Conservation (phyloP, 1,140 invertebrate genomes). For the Drosophila pseudoananassae region DNA sequence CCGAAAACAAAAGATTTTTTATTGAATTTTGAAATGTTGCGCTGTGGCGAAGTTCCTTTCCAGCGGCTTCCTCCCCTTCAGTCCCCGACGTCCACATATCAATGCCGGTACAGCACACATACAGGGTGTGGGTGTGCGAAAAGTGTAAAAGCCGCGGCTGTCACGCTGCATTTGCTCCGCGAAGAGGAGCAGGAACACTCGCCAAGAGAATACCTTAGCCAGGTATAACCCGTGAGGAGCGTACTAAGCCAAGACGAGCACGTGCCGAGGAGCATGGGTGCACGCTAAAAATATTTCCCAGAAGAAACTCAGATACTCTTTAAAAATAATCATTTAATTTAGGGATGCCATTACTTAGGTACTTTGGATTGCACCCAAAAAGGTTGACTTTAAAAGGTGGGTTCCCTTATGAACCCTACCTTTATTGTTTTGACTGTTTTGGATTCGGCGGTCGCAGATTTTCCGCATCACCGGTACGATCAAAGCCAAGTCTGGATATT, state of each 20-base stretch:
- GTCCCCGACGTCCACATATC: constrained; percentile 44
- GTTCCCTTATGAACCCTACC: too few relatives aligned
- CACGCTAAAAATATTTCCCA: constrained; percentile 1
- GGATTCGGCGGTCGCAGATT: constrained; percentile 8
- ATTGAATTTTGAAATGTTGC: constrained; percentile 76
- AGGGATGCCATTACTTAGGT: too few relatives aligned
- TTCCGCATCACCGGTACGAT: constrained; percentile 51
- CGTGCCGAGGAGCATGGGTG: constrained; percentile 12
- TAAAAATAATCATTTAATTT: background rate
- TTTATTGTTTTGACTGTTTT: too few relatives aligned
- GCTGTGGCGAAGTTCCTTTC: constrained; percentile 31
- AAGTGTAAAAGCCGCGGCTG: constrained; percentile 73
- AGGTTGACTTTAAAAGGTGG: too few relatives aligned
- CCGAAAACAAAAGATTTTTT: constrained; percentile 79
- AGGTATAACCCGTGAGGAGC: constrained; percentile 32
- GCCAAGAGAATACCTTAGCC: constrained; percentile 23
- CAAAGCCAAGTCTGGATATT: constrained; percentile 67
- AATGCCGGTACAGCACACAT: constrained; percentile 7
- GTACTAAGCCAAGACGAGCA: constrained; percentile 25
- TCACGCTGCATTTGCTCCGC: constrained; percentile 70
- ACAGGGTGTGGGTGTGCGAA: constrained; percentile 2
- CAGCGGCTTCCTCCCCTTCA: background rate
- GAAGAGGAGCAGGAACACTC: constrained; percentile 14
- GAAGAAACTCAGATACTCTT: background rate
- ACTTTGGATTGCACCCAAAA: too few relatives aligned